These are phyloP conservation scores for Hedya salicella DNA, from an alignment of 2,888 invertebrate species.

Conservation along the genomic window DNA sequence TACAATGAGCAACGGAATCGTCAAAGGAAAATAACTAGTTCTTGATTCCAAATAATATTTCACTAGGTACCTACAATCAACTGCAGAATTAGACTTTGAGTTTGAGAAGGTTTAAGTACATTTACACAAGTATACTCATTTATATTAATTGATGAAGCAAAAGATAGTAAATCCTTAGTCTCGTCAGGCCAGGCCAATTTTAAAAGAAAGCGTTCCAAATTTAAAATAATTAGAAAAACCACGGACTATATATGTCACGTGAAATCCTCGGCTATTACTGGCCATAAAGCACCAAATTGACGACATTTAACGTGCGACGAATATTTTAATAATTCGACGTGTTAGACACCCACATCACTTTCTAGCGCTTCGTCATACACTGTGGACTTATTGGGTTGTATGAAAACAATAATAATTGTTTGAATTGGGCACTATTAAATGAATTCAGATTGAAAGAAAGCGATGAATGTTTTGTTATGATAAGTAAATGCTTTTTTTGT, in stretches of 20 bases:
- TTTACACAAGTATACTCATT: too few species aligned
- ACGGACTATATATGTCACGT: slow-evolving; percentile 22
- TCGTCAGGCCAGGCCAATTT: not conserved
- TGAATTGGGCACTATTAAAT: not conserved
- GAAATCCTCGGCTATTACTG: slow-evolving; percentile 21
- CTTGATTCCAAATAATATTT: slow-evolving; percentile 14
- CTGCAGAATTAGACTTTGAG: too few species aligned
- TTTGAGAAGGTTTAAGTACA: too few species aligned
- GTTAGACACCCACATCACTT: slow-evolving; percentile 38
- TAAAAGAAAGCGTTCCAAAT: slow-evolving; percentile 25
- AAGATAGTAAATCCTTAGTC: too few species aligned
- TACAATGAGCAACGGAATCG: slow-evolving; percentile 10
- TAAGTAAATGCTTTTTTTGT: too few species aligned
- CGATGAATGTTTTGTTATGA: slow-evolving; percentile 2
- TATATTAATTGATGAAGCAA: too few species aligned
- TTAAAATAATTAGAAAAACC: slow-evolving; percentile 7
- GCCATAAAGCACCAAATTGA: slow-evolving; percentile 28
- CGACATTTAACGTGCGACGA: slow-evolving; percentile 25
- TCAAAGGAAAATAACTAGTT: not conserved
- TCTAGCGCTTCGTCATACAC: slow-evolving; percentile 5
- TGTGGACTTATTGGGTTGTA: slow-evolving; percentile 6
- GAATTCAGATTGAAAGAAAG: slow-evolving; percentile 4
- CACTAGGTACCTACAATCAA: too few species aligned
- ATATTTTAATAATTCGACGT: slow-evolving; percentile 34
- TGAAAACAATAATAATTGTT: slow-evolving; percentile 20